phyloP scores from a whole-genome alignment of 1,140 invertebrate species.

The Drosophila elegans region DNA sequence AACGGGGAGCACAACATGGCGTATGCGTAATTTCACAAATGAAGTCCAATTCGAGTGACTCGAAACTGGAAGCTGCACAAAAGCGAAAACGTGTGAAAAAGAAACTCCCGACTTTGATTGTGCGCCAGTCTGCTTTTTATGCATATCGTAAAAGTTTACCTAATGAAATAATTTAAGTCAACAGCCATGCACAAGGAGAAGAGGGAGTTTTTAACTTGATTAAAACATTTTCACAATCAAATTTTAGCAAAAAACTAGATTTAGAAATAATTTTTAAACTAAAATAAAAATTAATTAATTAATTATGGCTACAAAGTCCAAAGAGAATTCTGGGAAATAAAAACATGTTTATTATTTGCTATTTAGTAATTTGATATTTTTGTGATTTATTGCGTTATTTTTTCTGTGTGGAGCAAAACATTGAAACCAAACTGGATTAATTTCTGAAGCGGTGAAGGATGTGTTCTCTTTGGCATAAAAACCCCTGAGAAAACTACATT shows the following conservation, averaged over 20 bases:
- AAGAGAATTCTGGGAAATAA: too few relatives aligned
- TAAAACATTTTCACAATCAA: too few relatives aligned
- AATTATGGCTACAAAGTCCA: too few relatives aligned
- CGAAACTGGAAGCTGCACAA: conserved; percentile 36
- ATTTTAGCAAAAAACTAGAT: too few relatives aligned
- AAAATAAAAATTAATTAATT: too few relatives aligned
- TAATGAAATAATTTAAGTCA: conserved; percentile 63
- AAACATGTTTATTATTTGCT: too few relatives aligned
- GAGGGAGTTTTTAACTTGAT: neutral
- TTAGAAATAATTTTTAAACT: too few relatives aligned
- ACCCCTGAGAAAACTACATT: conserved; percentile 15
- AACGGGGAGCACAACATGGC: conserved; percentile 36
- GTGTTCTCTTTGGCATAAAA: conserved; percentile 1
- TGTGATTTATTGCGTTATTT: too few relatives aligned
- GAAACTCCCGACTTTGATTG: conserved; percentile 42
- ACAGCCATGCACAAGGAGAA: conserved; percentile 14
- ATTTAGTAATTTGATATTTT: too few relatives aligned
- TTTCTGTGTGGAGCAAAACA: too few relatives aligned
- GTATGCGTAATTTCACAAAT: conserved; percentile 71
- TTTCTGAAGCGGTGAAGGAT: neutral
- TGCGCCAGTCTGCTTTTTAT: conserved; percentile 27
- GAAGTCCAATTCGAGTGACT: conserved; percentile 44
- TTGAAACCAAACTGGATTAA: too few relatives aligned
- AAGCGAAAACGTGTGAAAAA: conserved; percentile 44
- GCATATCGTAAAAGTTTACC: conserved; percentile 63